phyloP scores from a whole-genome alignment of 2,888 invertebrate genomes.

The Drosophila infuscata region DNA sequence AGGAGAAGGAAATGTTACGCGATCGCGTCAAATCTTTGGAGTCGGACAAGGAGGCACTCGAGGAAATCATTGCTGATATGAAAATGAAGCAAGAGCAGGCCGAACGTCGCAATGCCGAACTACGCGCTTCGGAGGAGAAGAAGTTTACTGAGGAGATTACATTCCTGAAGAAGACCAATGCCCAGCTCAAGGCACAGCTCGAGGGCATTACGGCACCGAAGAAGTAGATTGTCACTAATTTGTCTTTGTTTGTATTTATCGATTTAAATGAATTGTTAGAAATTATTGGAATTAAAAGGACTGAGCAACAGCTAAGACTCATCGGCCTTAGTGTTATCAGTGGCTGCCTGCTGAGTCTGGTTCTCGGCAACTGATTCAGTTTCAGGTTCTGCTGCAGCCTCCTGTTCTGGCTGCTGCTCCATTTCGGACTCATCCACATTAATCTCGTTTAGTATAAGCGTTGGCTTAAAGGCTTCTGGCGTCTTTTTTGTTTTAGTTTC shows the following conservation, averaged over 20 bases:
- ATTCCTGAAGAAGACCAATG: conserved; percentile 96
- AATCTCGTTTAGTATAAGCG: conserved; percentile 86
- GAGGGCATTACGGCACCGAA: conserved; percentile 98
- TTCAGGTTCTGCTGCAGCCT: background rate
- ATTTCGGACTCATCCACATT: conserved; percentile 65
- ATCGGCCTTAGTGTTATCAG: conserved; percentile 10
- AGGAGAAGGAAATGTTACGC: conserved; percentile 91
- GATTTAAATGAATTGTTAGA: conserved; percentile 50
- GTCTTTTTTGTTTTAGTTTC: conserved; percentile 42
- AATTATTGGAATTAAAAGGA: conserved; percentile 54
- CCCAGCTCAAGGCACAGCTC: conserved; percentile 96
- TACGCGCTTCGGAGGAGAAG: conserved; percentile 95
- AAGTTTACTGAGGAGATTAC: conserved; percentile 96
- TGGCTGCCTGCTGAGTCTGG: background rate
- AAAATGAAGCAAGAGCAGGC: conserved; percentile 92
- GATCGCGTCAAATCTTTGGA: conserved; percentile 90
- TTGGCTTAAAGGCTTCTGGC: conserved; percentile 79
- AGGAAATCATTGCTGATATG: conserved; percentile 86
- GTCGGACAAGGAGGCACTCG: conserved; percentile 84
- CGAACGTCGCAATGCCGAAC: conserved; percentile 92
- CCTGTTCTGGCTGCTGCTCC: conserved; percentile 6
- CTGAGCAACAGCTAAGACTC: conserved; percentile 40
- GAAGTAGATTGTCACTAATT: conserved; percentile 87
- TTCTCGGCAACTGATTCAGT: conserved; percentile 13
- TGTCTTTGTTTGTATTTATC: conserved; percentile 38